Evolutionary conservation across 35 echinoderm and acorn worm genomes (phyloP).

Genomic region (Apostichopus californicus): DNA sequence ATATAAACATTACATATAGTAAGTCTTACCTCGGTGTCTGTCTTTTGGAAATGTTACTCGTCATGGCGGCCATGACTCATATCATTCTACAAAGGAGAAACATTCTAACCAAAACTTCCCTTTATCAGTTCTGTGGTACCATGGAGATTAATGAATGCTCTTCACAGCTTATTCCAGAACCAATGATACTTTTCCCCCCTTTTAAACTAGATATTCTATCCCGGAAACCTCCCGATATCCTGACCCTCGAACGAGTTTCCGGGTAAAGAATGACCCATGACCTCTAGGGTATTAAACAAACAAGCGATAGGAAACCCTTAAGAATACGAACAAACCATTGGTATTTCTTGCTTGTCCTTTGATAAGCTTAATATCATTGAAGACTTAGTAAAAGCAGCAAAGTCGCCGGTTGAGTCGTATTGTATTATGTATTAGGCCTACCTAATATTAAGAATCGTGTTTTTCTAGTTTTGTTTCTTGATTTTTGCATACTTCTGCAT

Average conservation of each 20-base stretch:
- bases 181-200: background rate
- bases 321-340: constrained; percentile 10
- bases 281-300: constrained; percentile 29
- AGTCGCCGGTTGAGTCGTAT: background rate
- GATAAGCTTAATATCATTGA: too few species aligned
- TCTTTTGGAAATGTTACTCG: too few species aligned
- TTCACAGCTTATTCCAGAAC: background rate
- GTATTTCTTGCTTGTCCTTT: background rate
- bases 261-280: constrained; percentile 20
- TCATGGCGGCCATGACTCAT: too few species aligned
- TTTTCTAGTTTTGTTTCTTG: too few species aligned
- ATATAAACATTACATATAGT: too few species aligned
- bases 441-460: too few species aligned
- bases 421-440: background rate
- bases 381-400: background rate
- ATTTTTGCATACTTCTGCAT: too few species aligned
- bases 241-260: constrained; percentile 35
- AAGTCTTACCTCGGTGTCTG: too few species aligned
- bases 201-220: constrained; percentile 19
- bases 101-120: background rate
- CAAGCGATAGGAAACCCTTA: constrained; percentile 24
- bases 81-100: too few species aligned
- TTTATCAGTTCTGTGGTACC: constrained; percentile 1
- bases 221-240: constrained; percentile 46
- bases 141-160: constrained; percentile 22